Evolutionary conservation across 2,888 invertebrate species (phyloP), one percentile per base, ranked within the genome.

Genomic region (Acanthoscelides obtectus): DNA sequence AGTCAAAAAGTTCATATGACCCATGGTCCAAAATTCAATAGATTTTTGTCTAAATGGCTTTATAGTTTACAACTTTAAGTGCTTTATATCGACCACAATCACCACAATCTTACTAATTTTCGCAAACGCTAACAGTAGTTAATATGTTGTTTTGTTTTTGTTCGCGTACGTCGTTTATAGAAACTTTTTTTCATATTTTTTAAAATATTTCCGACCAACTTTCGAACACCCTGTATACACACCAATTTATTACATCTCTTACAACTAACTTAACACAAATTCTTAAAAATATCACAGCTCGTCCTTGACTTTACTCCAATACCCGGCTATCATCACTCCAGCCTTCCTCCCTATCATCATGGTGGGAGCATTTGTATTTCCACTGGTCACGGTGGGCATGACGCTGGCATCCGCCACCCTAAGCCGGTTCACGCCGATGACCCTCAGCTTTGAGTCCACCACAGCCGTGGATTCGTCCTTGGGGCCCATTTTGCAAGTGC

Each of bases 371-470:
- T 89, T 88, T 0, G 89, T 89, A 77, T 90, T 90, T 0, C 87
- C 90, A 70, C 89, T 87, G 0, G 87, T 84, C 27, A 90, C 92
- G 0, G 84, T 88, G 0, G 94, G 95, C 93, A 95, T 94, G n/a
- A 95, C 87, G 77, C 94, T 94, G 0, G 91, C 93, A 82, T 95
- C 95, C 3, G 93, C 88, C 0, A 95, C 92, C 22, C 95, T 87
- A 6, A 95, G 86, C 0, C 88, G 87, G 2, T 85, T 83, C 0
- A 94, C 84, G 0, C 94, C 94, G 73, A 91, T 88, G 0, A 94
- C 92, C 80, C 85, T 86, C 19, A 94, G 81, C 71, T 91, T 87
- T 0, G 90, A 85, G 83, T 93, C 91, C 0, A 95, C 94, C 0
- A 94, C 94, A 0, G 90, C 88, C n/a, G 84, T 81, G 0, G 84